phyloP scores from a whole-genome alignment of 2,797 vertebrate species.

The Diglossa cyanea region DNA sequence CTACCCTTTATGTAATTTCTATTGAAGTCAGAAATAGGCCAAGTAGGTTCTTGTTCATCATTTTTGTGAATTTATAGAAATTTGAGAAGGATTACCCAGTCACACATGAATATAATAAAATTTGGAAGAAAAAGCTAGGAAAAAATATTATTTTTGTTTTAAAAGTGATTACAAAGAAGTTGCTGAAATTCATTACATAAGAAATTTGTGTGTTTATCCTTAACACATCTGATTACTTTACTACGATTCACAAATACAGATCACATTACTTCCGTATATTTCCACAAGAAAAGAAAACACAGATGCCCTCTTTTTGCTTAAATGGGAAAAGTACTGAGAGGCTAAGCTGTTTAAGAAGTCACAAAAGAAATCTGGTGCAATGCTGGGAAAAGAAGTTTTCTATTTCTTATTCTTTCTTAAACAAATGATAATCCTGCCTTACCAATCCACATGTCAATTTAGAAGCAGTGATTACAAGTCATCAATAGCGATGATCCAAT shows the following conservation, averaged over 20 bases:
- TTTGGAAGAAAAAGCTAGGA: not conserved
- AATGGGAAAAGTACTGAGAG: not conserved
- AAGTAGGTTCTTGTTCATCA: not conserved
- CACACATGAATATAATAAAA: not conserved
- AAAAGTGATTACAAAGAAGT: not conserved
- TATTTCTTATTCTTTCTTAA: not conserved
- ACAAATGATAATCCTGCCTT: not conserved
- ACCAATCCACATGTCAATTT: not conserved
- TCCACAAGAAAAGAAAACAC: not conserved
- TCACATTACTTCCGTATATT: not conserved
- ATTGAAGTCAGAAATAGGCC: not conserved
- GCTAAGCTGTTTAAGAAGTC: not conserved
- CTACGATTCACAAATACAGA: not conserved
- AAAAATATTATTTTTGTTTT: not conserved
- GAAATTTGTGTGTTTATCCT: not conserved
- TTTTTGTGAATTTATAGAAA: not conserved
- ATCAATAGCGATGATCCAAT: not conserved
- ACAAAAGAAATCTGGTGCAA: not conserved
- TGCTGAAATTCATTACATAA: not conserved
- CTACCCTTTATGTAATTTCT: not conserved
- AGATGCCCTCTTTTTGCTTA: not conserved
- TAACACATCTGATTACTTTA: not conserved
- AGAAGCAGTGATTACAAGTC: not conserved
- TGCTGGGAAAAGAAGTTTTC: not conserved
- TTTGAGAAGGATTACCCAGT: not conserved